Evolutionary conservation across 2,888 invertebrate genomes (phyloP).

Genomic region (Amblyteles armatorius): DNA sequence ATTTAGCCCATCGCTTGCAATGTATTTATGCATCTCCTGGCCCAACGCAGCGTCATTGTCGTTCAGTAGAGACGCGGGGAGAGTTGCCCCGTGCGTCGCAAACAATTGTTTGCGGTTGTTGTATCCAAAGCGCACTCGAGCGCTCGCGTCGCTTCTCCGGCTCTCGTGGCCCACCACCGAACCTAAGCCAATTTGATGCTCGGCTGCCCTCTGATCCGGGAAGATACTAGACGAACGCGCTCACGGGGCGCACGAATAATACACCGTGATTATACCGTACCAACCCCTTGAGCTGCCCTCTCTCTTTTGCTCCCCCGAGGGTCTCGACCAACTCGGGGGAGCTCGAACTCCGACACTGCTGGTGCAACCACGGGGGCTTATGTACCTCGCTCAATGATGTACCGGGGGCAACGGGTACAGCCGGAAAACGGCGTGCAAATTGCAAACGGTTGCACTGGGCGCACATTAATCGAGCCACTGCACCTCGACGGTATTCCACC

Average conservation of each 20-base stretch:
- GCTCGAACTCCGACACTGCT: conserved; percentile 45
- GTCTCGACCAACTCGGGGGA: conserved; percentile 26
- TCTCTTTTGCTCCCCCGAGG: conserved; percentile 6
- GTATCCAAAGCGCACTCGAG: conserved; percentile 43
- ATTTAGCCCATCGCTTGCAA: neutral
- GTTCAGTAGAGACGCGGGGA: neutral
- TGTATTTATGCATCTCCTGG: neutral
- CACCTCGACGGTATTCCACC: conserved; percentile 16
- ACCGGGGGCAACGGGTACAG: neutral
- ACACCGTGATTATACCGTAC: conserved; percentile 63
- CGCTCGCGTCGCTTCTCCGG: conserved; percentile 37
- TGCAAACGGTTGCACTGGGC: conserved; percentile 4
- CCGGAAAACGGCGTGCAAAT: conserved; percentile 20
- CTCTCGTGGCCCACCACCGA: conserved; percentile 71
- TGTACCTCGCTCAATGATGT: conserved; percentile 19
- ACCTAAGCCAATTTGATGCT: conserved; percentile 83
- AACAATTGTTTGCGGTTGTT: conserved; percentile 68
- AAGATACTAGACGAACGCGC: conserved; percentile 75
- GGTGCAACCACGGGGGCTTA: conserved; percentile 44
- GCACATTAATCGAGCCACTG: conserved; percentile 20
- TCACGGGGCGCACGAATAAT: conserved; percentile 68
- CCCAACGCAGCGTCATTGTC: conserved; percentile 6
- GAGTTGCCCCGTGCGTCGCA: conserved; percentile 16
- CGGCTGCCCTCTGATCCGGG: conserved; percentile 78
- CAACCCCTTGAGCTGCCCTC: conserved; percentile 65